Percentiles rank a stretch among this genome's conserved stretches.
Conservation (phyloP, 2,797 vertebrate genomes). For the Uromys caudimaculatus region DNA sequence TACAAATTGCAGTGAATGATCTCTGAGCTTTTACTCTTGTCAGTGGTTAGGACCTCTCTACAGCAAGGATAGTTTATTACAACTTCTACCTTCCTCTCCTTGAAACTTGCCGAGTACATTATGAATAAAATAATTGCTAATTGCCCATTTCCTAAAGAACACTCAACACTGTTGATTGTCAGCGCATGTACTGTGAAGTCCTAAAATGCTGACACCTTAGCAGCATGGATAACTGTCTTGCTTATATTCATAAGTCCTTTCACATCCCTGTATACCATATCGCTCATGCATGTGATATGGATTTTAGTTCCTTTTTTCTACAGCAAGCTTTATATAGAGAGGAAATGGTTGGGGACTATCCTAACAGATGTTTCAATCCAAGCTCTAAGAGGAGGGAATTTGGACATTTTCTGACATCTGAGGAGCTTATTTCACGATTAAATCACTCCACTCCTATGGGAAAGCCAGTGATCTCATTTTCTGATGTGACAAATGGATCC, state of each 20-base stretch:
- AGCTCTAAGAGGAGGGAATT: constrained; percentile 2
- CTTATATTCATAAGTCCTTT: neutral
- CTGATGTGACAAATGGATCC: constrained; percentile 73
- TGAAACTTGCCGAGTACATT: neutral
- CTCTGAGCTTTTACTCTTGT: neutral
- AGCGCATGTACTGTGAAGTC: neutral
- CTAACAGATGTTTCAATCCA: neutral
- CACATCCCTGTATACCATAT: neutral
- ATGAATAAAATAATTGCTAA: neutral
- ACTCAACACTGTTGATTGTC: neutral
- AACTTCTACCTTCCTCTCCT: neutral
- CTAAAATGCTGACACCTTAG: neutral
- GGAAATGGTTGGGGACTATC: neutral
- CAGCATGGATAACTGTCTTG: neutral
- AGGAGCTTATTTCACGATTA: constrained; percentile 23
- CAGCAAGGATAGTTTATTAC: neutral
- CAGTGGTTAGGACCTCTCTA: neutral
- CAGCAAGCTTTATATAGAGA: neutral
- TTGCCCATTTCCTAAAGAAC: neutral
- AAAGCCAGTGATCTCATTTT: constrained; percentile 74
- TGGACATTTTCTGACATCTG: constrained; percentile 40
- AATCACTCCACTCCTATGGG: constrained; percentile 57
- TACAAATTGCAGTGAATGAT: neutral
- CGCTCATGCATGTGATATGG: neutral
- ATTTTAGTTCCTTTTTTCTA: neutral